Conservation (phyloP, 2,797 vertebrate genomes). For the Chiroxiphia lanceolata region DNA sequence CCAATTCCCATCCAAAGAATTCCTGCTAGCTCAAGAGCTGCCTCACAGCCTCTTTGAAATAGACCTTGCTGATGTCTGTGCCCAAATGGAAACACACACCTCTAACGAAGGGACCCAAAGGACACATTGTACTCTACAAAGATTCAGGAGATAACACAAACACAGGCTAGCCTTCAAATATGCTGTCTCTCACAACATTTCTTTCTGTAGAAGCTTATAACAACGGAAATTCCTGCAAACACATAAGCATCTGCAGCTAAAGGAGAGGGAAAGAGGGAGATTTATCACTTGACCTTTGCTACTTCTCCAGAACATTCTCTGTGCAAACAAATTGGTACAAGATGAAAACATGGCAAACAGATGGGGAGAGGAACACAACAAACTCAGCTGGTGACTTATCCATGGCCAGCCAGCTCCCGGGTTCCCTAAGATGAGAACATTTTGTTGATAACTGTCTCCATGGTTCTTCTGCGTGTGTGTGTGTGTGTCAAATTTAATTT, state of each 20-base stretch:
- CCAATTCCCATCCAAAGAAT: background rate
- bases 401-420: background rate
- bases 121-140: background rate
- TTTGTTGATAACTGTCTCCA: background rate
- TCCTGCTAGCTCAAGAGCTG: background rate
- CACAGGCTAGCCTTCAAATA: background rate
- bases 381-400: background rate
- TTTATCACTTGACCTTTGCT: constrained; percentile 49
- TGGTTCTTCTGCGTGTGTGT: background rate
- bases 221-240: constrained; percentile 30
- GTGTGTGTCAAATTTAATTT: background rate
- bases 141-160: background rate
- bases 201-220: constrained; percentile 1
- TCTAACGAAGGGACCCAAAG: background rate
- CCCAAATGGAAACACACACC: background rate
- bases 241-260: constrained; percentile 15
- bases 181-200: background rate
- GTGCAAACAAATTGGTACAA: constrained; percentile 1
- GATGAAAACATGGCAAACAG: constrained; percentile 54
- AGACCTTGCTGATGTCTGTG: background rate
- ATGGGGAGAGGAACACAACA: constrained; percentile 12
- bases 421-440: background rate
- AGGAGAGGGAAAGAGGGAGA: background rate
- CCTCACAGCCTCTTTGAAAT: background rate
- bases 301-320: background rate